Conservation (phyloP, 2,797 vertebrate species). For the Danio choprae region DNA sequence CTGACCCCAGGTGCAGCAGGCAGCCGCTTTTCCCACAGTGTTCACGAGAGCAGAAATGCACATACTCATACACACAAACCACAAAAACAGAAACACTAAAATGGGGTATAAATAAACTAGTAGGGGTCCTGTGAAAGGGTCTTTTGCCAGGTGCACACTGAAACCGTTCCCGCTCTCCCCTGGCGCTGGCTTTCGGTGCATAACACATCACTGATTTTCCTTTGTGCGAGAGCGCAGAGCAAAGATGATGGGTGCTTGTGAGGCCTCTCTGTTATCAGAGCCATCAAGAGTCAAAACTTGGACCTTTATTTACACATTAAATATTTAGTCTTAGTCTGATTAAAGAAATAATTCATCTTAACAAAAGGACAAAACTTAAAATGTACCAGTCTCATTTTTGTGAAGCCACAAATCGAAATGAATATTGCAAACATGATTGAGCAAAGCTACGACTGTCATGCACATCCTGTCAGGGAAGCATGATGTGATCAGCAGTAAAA, state of each 20-base stretch:
- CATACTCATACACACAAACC: slow-evolving; percentile 34
- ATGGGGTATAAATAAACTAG: slow-evolving; percentile 54
- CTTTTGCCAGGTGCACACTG: slow-evolving; percentile 49
- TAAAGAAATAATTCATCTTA: not conserved
- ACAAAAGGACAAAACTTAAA: not conserved
- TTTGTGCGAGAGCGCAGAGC: slow-evolving; percentile 3
- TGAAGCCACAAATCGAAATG: not conserved
- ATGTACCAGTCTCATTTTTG: not conserved
- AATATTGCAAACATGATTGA: too few relatives aligned
- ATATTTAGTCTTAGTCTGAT: not conserved
- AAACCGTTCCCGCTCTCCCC: slow-evolving; percentile 12
- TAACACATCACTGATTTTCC: slow-evolving; percentile 36
- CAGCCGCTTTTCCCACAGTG: slow-evolving; percentile 53
- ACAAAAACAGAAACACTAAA: slow-evolving; percentile 25
- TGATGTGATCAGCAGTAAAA: too few relatives aligned
- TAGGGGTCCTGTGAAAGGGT: slow-evolving; percentile 52
- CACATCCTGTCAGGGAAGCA: too few relatives aligned
- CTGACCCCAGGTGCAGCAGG: slow-evolving; percentile 60
- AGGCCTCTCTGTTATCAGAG: slow-evolving; percentile 3
- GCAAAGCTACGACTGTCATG: not conserved
- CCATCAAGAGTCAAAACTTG: slow-evolving; percentile 19
- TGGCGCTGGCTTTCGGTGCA: not conserved
- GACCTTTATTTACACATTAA: not conserved
- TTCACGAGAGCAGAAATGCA: slow-evolving; percentile 23
- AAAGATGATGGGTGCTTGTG: not conserved